Conservation (phyloP, 2,113 vertebrate species). For the Merops nubicus region DNA sequence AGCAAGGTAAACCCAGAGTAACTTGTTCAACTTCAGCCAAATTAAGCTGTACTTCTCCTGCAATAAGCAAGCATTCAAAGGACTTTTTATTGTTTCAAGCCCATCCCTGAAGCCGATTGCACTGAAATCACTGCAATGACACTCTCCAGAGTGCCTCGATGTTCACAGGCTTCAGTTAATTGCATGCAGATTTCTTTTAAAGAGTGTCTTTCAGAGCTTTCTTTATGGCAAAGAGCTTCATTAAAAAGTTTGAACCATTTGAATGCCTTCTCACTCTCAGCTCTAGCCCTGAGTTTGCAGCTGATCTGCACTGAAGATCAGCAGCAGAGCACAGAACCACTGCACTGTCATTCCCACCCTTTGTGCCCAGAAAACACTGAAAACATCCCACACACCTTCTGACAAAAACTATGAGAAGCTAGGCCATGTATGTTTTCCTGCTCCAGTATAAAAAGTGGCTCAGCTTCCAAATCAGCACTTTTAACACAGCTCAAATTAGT, state of each 20-base stretch:
- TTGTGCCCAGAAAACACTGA: not conserved
- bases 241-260: not conserved
- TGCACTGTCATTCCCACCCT: not conserved
- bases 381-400: not conserved
- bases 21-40: not conserved
- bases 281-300: too few species aligned
- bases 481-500: constrained; percentile 58
- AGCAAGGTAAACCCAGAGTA: not conserved
- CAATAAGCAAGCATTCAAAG: not conserved
- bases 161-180: not conserved
- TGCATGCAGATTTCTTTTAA: not conserved
- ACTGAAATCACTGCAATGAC: not conserved
- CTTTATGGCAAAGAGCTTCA: not conserved
- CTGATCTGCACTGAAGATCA: rapidly evolving
- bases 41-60: not conserved
- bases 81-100: not conserved
- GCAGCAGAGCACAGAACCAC: not conserved
- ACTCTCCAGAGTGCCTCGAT: not conserved
- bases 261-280: not conserved
- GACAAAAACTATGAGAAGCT: not conserved
- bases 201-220: not conserved
- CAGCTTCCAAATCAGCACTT: constrained; percentile 52
- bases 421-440: not conserved
- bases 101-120: not conserved
- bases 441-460: not conserved